Base-by-base conservation (phyloP, 2,797 vertebrate genomes). In the Euthynnus affinis region DNA sequence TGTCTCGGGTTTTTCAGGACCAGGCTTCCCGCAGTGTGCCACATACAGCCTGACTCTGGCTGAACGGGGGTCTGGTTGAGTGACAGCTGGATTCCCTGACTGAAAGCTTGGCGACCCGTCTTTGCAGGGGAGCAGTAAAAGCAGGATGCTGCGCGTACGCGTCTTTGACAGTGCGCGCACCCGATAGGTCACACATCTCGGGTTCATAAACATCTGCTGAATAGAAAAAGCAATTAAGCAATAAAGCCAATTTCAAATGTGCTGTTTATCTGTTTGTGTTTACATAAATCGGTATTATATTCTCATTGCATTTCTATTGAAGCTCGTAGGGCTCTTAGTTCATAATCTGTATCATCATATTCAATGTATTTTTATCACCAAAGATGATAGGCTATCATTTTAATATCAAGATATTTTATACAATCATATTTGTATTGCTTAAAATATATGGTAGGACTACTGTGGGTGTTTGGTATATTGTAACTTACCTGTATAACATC, bases 111-210 rank as follows among this genome's bases (percentile, higher is more conserved):
- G 76, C 78, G 84, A 90, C 78, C 51, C 67, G 75, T 86, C 78
- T 78, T 57, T 44, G 75, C 77, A 60, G 76, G 72, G 80, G 70
- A 76, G 86, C 80, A 68, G 80, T 4, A 1, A 18, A 51, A 71
- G 79, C 73, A 49, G 75, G 89, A 90, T 80, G 87, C 18, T 86
- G 93, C 93, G 93, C 90, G 91, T 69, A 63, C 83, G 52, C 87
- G 86, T 66, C 69, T 74, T 78, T 91, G 91, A 89, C 87, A 77
- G 90, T 85, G 93, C 93, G 91, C 93, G 92, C 87, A 7, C 88
- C 80, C 92, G 91, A 57, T 63, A 85, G 89, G 89, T 92, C 89
- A 92, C 78, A 89, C 78, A 86, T 86, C 68, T 62, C 70, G 74
- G 72, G 84, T 87, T 88, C 67, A 49, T 23, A 56, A 85, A 89